Evolutionary conservation across 1,140 invertebrate genomes (phyloP).

Genomic region (Epicauta chinensis): DNA sequence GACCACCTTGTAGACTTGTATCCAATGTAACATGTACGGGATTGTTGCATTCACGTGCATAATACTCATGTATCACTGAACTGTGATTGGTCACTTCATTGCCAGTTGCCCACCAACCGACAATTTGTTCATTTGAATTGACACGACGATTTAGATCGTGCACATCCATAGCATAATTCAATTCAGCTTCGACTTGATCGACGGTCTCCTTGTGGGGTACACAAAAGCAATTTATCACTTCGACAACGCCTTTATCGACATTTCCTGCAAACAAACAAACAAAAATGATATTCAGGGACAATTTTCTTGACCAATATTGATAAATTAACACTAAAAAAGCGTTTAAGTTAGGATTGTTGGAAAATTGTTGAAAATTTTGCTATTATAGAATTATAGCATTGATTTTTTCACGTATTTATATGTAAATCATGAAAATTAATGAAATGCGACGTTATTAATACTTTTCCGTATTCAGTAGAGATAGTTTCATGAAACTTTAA

Average conservation of each 20-base stretch:
- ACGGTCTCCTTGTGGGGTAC: constrained; percentile 96
- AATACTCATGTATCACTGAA: constrained; percentile 96
- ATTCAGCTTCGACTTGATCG: constrained; percentile 91
- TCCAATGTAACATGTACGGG: constrained; percentile 93
- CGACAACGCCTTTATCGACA: constrained; percentile 84
- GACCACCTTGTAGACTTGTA: constrained; percentile 71
- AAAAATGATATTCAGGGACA: no score
- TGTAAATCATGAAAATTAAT: no score
- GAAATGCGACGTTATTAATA: no score
- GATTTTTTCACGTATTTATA: no score
- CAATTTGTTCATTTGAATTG: constrained; percentile 84
- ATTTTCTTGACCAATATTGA: no score
- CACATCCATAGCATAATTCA: constrained; percentile 92
- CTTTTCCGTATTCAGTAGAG: no score
- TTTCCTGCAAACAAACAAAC: constrained; percentile 72
- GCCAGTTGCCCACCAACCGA: constrained; percentile 97
- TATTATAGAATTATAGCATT: no score
- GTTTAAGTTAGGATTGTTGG: no score
- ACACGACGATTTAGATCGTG: constrained; percentile 91
- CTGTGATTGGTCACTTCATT: constrained; percentile 95
- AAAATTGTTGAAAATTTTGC: no score
- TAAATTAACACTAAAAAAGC: no score
- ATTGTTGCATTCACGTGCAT: constrained; percentile 85
- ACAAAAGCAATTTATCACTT: constrained; percentile 96
- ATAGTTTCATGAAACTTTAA: no score